Percentiles rank a stretch among this genome's conserved stretches.
These are phyloP conservation scores for Dynastes tityus DNA, from an alignment of 2,888 invertebrate genomes.

Conservation along the genomic window DNA sequence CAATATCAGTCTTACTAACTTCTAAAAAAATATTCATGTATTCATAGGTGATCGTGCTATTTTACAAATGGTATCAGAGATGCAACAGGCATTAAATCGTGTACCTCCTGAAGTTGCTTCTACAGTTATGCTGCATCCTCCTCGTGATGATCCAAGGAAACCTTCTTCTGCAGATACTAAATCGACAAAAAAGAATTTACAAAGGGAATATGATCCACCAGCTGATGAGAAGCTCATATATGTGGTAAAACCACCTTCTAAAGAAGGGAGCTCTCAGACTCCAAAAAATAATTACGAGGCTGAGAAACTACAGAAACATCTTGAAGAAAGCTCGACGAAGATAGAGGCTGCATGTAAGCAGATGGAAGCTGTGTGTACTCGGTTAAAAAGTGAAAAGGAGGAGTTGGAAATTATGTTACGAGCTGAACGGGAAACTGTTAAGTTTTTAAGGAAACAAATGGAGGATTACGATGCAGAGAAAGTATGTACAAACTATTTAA, in stretches of 20 bases:
- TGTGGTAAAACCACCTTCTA: conserved; percentile 41
- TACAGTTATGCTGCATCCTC: conserved; percentile 59
- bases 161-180: conserved; percentile 39
- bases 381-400: conserved; percentile 66
- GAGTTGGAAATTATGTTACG: conserved; percentile 63
- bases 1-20: neutral
- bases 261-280: conserved; percentile 60
- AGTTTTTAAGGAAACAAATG: conserved; percentile 62
- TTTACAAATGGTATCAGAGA: conserved; percentile 66
- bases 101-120: conserved; percentile 67
- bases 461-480: conserved; percentile 63
- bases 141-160: conserved; percentile 36
- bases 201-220: conserved; percentile 15
- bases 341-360: conserved; percentile 66
- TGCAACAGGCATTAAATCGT: conserved; percentile 67
- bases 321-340: conserved; percentile 66
- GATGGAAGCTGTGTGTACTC: conserved; percentile 65
- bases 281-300: conserved; percentile 60
- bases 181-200: conserved; percentile 29
- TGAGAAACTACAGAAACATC: conserved; percentile 64
- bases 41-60: conserved; percentile 62
- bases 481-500: conserved; percentile 54
- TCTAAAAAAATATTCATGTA: conserved; percentile 12
- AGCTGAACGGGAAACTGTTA: conserved; percentile 62
- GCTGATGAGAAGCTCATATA: conserved; percentile 33